Evolutionary conservation across 2,113 vertebrate species (phyloP).

Genomic region (Ivindomyrus marchei): DNA sequence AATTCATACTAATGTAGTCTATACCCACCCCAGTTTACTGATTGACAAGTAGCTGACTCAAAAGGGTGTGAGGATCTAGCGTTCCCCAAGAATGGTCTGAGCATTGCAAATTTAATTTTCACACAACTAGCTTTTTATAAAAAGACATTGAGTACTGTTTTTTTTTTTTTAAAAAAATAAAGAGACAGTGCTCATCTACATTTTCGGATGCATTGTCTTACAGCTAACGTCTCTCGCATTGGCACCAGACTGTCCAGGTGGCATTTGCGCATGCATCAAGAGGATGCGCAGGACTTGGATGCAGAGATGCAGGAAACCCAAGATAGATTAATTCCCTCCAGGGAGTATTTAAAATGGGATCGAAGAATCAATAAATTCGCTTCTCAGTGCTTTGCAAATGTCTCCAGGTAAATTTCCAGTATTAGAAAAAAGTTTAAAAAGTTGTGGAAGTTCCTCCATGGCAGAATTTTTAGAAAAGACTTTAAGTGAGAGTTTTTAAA

Average conservation of each 20-base stretch:
- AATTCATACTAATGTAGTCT: not conserved
- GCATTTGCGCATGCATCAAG: not conserved
- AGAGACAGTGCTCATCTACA: not conserved
- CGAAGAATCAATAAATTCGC: not conserved
- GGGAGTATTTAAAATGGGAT: not conserved
- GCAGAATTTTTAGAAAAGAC: not conserved
- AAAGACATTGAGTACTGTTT: not conserved
- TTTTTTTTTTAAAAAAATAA: not conserved
- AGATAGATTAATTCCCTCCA: not conserved
- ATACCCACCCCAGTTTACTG: not conserved
- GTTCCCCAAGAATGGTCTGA: not conserved
- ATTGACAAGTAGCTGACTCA: not conserved
- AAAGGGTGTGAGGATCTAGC: not conserved
- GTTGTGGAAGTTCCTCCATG: not conserved
- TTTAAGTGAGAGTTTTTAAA: not conserved
- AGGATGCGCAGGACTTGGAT: not conserved
- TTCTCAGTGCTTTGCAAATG: not conserved
- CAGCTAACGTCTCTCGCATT: not conserved
- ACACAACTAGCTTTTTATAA: not conserved
- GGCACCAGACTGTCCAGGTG: not conserved
- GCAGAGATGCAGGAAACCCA: not conserved
- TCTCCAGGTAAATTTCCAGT: not conserved
- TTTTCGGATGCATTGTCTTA: not conserved
- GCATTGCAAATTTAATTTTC: not conserved
- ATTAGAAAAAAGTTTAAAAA: not conserved